Base-by-base conservation (phyloP, 2,113 vertebrate species). In the Gnathonemus echidnorhynchus region DNA sequence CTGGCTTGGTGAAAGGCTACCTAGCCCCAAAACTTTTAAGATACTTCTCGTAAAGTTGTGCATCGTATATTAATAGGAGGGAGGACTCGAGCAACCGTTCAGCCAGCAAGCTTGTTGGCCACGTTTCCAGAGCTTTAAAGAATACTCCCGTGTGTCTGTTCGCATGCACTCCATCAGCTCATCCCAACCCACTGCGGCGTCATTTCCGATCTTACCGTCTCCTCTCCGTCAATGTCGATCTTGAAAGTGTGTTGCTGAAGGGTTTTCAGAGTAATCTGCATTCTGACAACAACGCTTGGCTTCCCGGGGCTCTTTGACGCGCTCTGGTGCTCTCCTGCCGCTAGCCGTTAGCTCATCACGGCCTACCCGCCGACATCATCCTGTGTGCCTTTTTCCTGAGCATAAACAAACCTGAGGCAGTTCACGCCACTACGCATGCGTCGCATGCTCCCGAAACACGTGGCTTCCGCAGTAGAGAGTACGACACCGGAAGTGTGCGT, bases 201-300 rank as follows among this genome's bases (percentile, higher is more conserved):
- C 87, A 46, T 88, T n/a, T 56, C 53, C 35, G 53, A 50, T 89
- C 93, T 92, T 88, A 97, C 97, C 97, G 97, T 98, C 93, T 98
- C 97, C 88, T 97, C 96, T 0, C 95, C 95, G 89, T 97, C 97
- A 90, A 98, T 97, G 91, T 98, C 97, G 93, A 98, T 96, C 91
- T 97, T 97, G 93, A 99, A 99, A 89, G 97, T 98, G 94, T 97
- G 97, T 93, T 99, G 98, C 91, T 98, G 98, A 89, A 99, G 96
- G 70, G 97, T 99, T 93, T 98, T 98, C 94, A 99, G 92, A 2
- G 97, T 99, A 95, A 98, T 96, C 96, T 96, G 96, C 98, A 98
- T 98, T 94, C 96, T 95, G 94, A 24, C 90, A 56, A 90, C 27
- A 46, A 66, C 15, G 19, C 31, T 66, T 5, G 39, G 21, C 31